Conservation (phyloP, 2,888 invertebrate species). For the Lottia scabra region DNA sequence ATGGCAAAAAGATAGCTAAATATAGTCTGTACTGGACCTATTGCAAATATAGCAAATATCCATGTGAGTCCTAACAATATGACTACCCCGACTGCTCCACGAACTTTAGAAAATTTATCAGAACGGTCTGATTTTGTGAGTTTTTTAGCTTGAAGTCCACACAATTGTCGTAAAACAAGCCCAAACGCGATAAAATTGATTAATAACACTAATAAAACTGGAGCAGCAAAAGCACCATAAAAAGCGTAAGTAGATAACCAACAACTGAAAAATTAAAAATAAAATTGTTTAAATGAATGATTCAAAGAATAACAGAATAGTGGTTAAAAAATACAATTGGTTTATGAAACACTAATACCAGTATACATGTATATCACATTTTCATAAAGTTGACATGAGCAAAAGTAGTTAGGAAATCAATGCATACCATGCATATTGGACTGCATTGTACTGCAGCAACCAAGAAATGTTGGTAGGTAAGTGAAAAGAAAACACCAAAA, state of each 20-base stretch:
- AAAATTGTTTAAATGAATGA: not conserved
- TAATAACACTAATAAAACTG: slow-evolving; percentile 67
- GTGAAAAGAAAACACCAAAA: no score
- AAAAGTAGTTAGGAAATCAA: no score
- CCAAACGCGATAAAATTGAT: slow-evolving; percentile 69
- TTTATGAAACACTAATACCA: no score
- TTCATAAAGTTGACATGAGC: no score
- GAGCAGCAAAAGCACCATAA: slow-evolving; percentile 61
- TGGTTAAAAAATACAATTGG: not conserved
- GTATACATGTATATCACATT: no score
- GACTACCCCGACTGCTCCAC: slow-evolving; percentile 54
- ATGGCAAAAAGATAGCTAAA: slow-evolving; percentile 65
- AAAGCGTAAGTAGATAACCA: slow-evolving; percentile 58
- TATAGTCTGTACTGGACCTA: slow-evolving; percentile 45
- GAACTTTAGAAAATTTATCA: slow-evolving; percentile 43
- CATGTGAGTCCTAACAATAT: slow-evolving; percentile 64
- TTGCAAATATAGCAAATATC: slow-evolving; percentile 62
- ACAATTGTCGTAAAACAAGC: slow-evolving; percentile 61
- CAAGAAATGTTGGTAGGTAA: no score
- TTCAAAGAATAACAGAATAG: not conserved
- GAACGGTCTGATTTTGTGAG: slow-evolving; percentile 48
- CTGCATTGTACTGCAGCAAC: no score
- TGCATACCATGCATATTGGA: no score
- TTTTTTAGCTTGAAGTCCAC: slow-evolving; percentile 37
- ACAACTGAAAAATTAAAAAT: slow-evolving; percentile 46